Evolutionary conservation across 2,888 invertebrate genomes (phyloP), one percentile per base, ranked within the genome.

Genomic region (Sphinx pinastri): DNA sequence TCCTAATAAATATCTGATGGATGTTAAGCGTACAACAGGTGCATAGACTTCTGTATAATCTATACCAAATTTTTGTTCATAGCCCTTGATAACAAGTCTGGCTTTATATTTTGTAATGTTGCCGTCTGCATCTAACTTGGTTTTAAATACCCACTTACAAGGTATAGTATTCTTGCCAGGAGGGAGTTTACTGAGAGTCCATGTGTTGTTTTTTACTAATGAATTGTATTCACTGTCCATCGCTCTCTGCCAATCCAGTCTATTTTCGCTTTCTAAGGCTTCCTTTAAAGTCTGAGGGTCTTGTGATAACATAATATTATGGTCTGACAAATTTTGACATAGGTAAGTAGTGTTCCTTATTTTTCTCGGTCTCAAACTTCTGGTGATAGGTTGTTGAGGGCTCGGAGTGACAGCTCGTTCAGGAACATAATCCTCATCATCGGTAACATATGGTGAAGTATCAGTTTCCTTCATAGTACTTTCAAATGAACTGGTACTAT

Each of bases 191-290:
- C 52, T 25, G 0, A 69, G 13, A 8, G 69, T 66, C 71, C 71
- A 73, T 10, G 73, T 73, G 16, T 71, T 70, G 54, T 73, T 73
- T 6, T 71, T 4, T 49, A 73, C 45, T 13, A 73, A 58, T 8
- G 70, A 73, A 19, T 71, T 3, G 68, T 70, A 72, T 63, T 72
- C 72, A 25, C 6, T 25, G 6, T 71, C 31, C 69, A 72, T 72
- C 14, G 71, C 71, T 38, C 71, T 47, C 12, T 63, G 69, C 73
- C 73, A 73, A n/a, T n/a, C 52, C 63, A 52, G 12, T 71, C 45
- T 45, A 70, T 52, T 45, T 51, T 68, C 45, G 25, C 70, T 68
- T 38, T 4, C 6, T 6, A 38, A 6, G 2, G 38, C 38, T 38
- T 38, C 38, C 13, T 70, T 55, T 7, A 73, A 47, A 60, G 70